A percentile compares a stretch with the other conserved stretches of the same genome.
Conservation (phyloP, 2,113 vertebrate genomes). For the Puffinus mauretanicus region DNA sequence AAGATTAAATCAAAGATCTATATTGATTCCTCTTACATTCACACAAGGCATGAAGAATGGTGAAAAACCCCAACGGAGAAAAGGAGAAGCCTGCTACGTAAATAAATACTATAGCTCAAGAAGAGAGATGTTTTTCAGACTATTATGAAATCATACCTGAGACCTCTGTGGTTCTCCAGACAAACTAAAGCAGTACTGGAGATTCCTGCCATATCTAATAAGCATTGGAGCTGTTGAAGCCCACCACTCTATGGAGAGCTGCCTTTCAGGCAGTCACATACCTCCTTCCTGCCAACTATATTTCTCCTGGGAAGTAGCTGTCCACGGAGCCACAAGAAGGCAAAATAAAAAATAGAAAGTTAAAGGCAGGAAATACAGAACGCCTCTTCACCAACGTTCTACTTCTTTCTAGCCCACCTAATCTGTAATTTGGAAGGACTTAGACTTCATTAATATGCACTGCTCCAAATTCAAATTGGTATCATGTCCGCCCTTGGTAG, state of each 20-base stretch:
- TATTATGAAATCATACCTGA: neutral
- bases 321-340: neutral
- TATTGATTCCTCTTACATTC: neutral
- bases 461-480: neutral
- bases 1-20: neutral
- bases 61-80: neutral
- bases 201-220: neutral
- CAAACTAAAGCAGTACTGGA: neutral
- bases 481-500: neutral
- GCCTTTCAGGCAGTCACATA: neutral
- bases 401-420: neutral
- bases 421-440: neutral
- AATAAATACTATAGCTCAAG: neutral
- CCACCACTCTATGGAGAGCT: neutral
- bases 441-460: neutral
- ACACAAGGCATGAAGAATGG: neutral
- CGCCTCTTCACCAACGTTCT: neutral
- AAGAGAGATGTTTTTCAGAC: neutral
- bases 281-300: neutral
- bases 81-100: neutral
- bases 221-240: neutral
- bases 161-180: neutral
- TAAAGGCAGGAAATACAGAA: neutral
- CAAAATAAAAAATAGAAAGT: neutral
- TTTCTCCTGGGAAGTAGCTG: neutral